Percentiles rank a stretch among this genome's conserved stretches.
Evolutionary conservation across 2,113 vertebrate species (phyloP).

Genomic region (Macrotus californicus): DNA sequence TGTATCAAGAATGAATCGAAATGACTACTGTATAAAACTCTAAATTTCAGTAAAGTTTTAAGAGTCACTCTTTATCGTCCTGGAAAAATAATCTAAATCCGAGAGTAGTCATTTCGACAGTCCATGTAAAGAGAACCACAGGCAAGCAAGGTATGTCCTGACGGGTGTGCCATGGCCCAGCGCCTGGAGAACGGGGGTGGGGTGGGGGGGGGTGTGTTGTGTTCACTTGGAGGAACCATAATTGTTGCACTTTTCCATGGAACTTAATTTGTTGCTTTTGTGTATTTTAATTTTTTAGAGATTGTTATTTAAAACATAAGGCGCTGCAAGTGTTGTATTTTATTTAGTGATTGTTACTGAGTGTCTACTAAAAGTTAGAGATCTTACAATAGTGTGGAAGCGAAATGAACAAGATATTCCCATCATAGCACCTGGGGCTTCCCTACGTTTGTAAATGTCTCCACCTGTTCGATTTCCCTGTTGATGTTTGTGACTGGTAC

Average conservation of each 20-base stretch:
- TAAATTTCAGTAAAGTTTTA: not conserved
- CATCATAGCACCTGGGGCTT: not conserved
- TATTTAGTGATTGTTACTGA: not conserved
- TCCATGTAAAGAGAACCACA: not conserved
- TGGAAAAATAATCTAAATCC: not conserved
- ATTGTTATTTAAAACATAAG: not conserved
- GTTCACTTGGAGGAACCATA: not conserved
- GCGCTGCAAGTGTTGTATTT: not conserved
- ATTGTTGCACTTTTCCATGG: not conserved
- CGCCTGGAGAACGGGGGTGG: not conserved
- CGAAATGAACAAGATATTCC: not conserved
- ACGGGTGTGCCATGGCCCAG: not conserved
- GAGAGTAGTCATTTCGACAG: not conserved
- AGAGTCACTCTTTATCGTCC: not conserved
- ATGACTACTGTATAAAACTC: not conserved
- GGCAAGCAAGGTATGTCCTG: not conserved
- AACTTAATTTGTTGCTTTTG: slow-evolving; percentile 6
- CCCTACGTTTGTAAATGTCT: not conserved
- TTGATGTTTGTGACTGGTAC: not conserved
- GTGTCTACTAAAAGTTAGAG: not conserved
- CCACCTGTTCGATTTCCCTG: not conserved
- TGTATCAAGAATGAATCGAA: not conserved
- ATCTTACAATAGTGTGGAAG: not conserved
- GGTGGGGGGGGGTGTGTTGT: not conserved
- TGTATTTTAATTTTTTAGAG: not conserved